Evolutionary conservation across 2,888 invertebrate genomes (phyloP).

Genomic region (Epicampocera succincta): DNA sequence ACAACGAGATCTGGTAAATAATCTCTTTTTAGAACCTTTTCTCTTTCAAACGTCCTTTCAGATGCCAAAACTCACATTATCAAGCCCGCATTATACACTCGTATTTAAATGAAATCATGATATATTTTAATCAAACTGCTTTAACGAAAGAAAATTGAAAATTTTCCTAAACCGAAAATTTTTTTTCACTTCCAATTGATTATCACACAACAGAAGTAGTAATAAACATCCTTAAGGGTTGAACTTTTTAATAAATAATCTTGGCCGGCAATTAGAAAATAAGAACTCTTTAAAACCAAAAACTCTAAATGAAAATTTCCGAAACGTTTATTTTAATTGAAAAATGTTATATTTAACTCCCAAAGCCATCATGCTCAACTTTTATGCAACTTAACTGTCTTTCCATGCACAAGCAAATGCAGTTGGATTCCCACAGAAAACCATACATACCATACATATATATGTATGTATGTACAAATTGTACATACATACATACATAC

Average conservation of each 20-base stretch:
- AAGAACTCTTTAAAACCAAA: constrained; percentile 44
- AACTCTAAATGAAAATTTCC: constrained; percentile 19
- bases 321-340: constrained; percentile 49
- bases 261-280: constrained; percentile 9
- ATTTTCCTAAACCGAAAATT: constrained; percentile 26
- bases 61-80: constrained; percentile 23
- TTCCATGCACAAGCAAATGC: constrained; percentile 41
- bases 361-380: constrained; percentile 71
- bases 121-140: constrained; percentile 27
- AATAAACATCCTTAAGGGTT: constrained; percentile 47
- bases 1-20: constrained; percentile 11
- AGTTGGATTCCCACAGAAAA: constrained; percentile 45
- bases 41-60: constrained; percentile 30
- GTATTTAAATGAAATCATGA: constrained; percentile 32
- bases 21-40: constrained; percentile 20
- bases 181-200: constrained; percentile 4
- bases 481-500: no score
- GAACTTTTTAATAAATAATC: constrained; percentile 12
- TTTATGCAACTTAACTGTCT: constrained; percentile 19
- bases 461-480: constrained; percentile 54
- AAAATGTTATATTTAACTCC: constrained; percentile 38
- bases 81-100: constrained; percentile 31
- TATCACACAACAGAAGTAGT: background rate
- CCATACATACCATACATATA: constrained; percentile 17
- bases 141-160: constrained; percentile 23